Evolutionary conservation across 2,888 invertebrate species (phyloP).

Genomic region (Spilosoma lubricipeda): DNA sequence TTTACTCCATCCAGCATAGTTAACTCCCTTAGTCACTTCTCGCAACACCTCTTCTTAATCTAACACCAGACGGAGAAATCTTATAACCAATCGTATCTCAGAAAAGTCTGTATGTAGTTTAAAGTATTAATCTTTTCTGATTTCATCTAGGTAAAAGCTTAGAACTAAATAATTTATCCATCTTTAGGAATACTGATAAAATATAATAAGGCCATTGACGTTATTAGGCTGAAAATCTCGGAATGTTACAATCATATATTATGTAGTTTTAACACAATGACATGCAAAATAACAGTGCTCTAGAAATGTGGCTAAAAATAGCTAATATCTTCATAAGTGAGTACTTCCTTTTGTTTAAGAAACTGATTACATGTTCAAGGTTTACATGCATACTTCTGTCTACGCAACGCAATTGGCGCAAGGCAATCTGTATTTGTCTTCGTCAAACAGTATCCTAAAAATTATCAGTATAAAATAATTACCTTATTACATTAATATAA

Average conservation of each 20-base stretch:
- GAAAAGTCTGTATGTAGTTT: too few species aligned
- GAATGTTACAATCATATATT: neutral
- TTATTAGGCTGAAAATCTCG: neutral
- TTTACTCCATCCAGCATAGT: too few species aligned
- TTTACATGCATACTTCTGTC: constrained; percentile 29
- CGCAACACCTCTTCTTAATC: too few species aligned
- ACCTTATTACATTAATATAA: too few species aligned
- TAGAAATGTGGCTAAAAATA: constrained; percentile 20
- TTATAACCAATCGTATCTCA: too few species aligned
- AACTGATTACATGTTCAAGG: constrained; percentile 47
- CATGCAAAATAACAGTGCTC: constrained; percentile 11
- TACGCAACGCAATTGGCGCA: constrained; percentile 4
- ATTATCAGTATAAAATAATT: neutral
- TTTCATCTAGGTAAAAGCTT: neutral
- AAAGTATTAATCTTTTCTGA: too few species aligned
- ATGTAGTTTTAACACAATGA: constrained; percentile 4
- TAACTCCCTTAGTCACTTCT: too few species aligned
- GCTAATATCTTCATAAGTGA: constrained; percentile 24
- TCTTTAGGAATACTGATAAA: neutral
- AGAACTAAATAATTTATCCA: neutral
- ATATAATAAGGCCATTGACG: neutral
- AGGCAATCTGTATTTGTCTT: constrained; percentile 1
- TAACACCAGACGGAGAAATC: too few species aligned
- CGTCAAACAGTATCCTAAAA: neutral
- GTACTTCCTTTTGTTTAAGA: constrained; percentile 41